Evolutionary conservation across 2,113 vertebrate genomes (phyloP), one percentile per base, ranked within the genome.

Genomic region (Rhineura floridana): DNA sequence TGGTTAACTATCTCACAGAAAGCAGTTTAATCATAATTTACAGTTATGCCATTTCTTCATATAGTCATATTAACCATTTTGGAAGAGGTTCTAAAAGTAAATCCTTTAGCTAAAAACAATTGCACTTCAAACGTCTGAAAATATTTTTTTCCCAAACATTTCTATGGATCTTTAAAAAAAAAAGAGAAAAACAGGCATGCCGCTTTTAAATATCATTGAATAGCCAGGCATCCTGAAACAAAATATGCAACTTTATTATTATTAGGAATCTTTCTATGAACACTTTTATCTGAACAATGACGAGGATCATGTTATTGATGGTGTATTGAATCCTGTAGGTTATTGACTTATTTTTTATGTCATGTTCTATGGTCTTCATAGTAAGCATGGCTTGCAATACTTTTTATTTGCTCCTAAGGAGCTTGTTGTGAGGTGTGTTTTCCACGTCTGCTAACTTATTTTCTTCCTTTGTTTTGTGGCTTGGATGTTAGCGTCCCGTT

Each of bases 1-100:
- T 97, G 96, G 96, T 95, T 96, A 96, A 97, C 95, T 92, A 96
- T 91, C 91, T 94, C 93, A 91, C 92, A 94, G 95, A 95, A 95
- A 75, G 85, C 92, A 94, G 90, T 93, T 93, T 90, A 92, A 92
- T 89, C 30, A 6, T 95, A 93, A 96, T 95, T n/a, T 92, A 93
- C 30, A 90, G 90, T 87, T 86, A 90, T 39, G 90, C 90, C 92
- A 94, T 96, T 95, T 92, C 90, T 89, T 94, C 91, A 69, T 80
- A 90, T 84, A 90, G 91, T 80, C 85, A 44, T 89, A 93, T 92
- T 12, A 91, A 90, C 93, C 93, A 93, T 79, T 93, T 93, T 90
- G 93, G 91, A 89, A 88, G 90, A 80, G n/a, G 90, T 62, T 88
- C 75, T 93, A 92, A 92, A 91, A 85, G 90, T 50, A 6, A 80